Conservation (phyloP, 2,113 vertebrate genomes). For the Datnioides undecimradiatus region DNA sequence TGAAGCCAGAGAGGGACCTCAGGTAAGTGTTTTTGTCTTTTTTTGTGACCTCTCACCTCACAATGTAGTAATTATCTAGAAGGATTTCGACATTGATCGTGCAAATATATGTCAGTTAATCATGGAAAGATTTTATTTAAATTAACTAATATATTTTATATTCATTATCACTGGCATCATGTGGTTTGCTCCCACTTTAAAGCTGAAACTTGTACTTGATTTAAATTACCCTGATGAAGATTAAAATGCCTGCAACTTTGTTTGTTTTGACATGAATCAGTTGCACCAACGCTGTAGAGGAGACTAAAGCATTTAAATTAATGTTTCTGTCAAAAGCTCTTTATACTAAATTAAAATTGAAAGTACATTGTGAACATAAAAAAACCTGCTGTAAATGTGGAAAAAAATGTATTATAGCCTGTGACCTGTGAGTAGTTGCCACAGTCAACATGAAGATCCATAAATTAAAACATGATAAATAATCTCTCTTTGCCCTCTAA, state of each 20-base stretch:
- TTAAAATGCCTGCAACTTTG: background rate
- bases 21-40: slow-evolving; percentile 83
- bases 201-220: background rate
- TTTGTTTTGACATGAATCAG: background rate
- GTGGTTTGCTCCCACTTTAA: background rate
- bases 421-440: background rate
- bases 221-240: background rate
- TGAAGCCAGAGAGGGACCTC: slow-evolving; percentile 95
- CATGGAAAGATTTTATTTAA: too few relatives aligned
- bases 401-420: background rate
- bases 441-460: background rate
- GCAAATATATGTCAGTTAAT: background rate
- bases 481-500: background rate
- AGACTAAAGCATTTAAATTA: background rate
- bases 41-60: background rate
- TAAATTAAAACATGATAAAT: background rate
- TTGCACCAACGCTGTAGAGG: background rate
- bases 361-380: background rate
- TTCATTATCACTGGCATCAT: background rate
- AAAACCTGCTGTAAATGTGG: background rate
- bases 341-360: background rate
- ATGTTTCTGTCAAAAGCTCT: background rate
- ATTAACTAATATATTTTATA: too few relatives aligned
- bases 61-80: background rate
- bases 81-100: background rate